Evolutionary conservation across 2,888 invertebrate genomes (phyloP), one percentile per base, ranked within the genome.

Genomic region (Metopia argyrocephala): DNA sequence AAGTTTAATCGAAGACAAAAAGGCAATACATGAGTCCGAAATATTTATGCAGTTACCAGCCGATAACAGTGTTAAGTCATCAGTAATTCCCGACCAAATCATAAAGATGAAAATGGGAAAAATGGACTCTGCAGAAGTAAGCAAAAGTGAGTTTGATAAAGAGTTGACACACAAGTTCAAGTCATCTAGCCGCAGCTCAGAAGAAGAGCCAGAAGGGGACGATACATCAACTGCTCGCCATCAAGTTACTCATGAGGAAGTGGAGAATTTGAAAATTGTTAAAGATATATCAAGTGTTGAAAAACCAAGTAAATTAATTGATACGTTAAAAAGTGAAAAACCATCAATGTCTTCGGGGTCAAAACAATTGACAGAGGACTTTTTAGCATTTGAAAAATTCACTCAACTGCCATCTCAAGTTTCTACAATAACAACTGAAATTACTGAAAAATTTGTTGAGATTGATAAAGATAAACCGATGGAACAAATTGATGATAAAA

Each of bases 1-100:
- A 91, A 94, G 91, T 70, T 85, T 91, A 21, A 91, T 91, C 61
- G 91, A 91, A 80, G 91, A 91, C 61, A 91, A 90, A 61, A 90
- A 90, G 78, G 91, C 91, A 0, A 88, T 89, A 21, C 91, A 91
- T 38, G 91, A 91, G 76, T 91, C 91, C 18, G 91, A 91, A 82
- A 91, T 91, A 50, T 85, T 90, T 82, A 88, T 91, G 86, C 91
- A 91, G 80, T 86, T 90, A 82, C 90, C 91, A 25, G 88, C 89
- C 25, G 91, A 91, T 76, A 91, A 91, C 76, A 89, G 90, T 21
- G 89, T 91, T 6, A 91, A 90, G 82, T 88, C 90, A 15, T 84
- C 89, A 1, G 84, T 87, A 20, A 87, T 89, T 6, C 87, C 91
- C 5, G 91, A 91, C 12, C 90, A 90, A 78, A 86, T 91, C 2